Conservation (phyloP, 2,888 invertebrate genomes). For the Scaptomyza flava region DNA sequence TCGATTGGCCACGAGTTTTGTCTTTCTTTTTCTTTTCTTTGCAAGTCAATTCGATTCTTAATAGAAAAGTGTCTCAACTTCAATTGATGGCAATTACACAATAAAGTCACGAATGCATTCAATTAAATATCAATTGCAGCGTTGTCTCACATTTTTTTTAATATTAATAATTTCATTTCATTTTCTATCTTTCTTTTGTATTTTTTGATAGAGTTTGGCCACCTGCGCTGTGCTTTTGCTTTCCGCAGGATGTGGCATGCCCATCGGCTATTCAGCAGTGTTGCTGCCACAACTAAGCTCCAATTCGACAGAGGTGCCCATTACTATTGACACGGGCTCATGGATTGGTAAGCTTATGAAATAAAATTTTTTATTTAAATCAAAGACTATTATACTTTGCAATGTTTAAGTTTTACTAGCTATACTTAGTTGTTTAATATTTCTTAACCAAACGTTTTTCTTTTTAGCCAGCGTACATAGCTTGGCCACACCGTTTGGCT, state of each 20-base stretch:
- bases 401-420: too few species aligned
- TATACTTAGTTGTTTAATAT: background rate
- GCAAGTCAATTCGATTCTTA: background rate
- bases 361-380: too few species aligned
- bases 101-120: conserved; percentile 12
- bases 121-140: conserved; percentile 18
- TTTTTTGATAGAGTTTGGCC: conserved; percentile 87
- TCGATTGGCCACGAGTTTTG: conserved; percentile 6
- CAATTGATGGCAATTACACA: conserved; percentile 62
- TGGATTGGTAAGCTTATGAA: conserved; percentile 87
- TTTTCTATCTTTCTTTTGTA: background rate
- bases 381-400: too few species aligned
- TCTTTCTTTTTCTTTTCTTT: too few species aligned
- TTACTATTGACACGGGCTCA: conserved; percentile 90
- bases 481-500: conserved; percentile 90
- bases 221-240: conserved; percentile 89
- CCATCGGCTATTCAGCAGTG: conserved; percentile 90
- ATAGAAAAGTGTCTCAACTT: conserved; percentile 52
- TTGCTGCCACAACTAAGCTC: conserved; percentile 89
- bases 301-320: conserved; percentile 86
- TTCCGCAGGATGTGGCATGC: conserved; percentile 91
- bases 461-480: conserved; percentile 90
- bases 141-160: background rate
- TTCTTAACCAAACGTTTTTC: background rate
- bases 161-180: background rate